Evolutionary conservation across 2,888 invertebrate species (phyloP).

Genomic region (Nomada flava): DNA sequence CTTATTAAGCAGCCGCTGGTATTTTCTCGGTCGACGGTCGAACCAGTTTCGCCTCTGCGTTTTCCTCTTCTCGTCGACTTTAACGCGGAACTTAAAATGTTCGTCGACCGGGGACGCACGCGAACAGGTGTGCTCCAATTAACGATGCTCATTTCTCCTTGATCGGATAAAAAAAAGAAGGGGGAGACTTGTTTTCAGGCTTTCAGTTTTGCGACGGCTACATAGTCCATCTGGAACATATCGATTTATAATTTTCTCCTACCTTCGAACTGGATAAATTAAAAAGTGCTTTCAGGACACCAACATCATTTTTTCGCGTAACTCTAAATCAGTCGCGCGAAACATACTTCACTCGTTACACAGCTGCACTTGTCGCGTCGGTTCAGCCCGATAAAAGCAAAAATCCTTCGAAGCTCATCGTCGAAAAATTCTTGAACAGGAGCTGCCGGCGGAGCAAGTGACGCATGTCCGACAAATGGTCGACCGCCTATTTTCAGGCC

Average conservation of each 20-base stretch:
- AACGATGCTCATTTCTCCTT: conserved; percentile 12
- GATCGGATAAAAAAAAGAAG: neutral
- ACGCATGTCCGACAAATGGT: conserved; percentile 68
- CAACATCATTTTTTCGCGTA: too few species aligned
- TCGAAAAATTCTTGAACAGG: conserved; percentile 39
- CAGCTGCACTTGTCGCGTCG: too few species aligned
- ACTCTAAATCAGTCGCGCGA: too few species aligned
- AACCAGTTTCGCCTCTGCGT: conserved; percentile 19
- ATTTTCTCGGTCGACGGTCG: conserved; percentile 10
- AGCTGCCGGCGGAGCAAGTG: conserved; percentile 42
- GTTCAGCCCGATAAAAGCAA: too few species aligned
- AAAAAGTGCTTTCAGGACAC: too few species aligned
- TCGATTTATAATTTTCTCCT: conserved; percentile 27
- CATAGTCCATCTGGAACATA: conserved; percentile 19
- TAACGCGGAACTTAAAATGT: conserved; percentile 34
- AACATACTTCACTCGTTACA: too few species aligned
- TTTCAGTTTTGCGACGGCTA: conserved; percentile 10
- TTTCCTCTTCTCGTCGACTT: neutral
- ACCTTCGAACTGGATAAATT: neutral
- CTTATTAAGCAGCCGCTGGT: conserved; percentile 20
- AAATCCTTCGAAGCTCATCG: neutral
- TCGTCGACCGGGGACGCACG: neutral
- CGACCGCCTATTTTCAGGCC: conserved; percentile 61
- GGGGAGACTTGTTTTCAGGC: conserved; percentile 4
- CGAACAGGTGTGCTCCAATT: conserved; percentile 45